A percentile compares a stretch with the other conserved stretches of the same genome.
Conservation (phyloP, 2,888 invertebrate species). For the Carabus problematicus region DNA sequence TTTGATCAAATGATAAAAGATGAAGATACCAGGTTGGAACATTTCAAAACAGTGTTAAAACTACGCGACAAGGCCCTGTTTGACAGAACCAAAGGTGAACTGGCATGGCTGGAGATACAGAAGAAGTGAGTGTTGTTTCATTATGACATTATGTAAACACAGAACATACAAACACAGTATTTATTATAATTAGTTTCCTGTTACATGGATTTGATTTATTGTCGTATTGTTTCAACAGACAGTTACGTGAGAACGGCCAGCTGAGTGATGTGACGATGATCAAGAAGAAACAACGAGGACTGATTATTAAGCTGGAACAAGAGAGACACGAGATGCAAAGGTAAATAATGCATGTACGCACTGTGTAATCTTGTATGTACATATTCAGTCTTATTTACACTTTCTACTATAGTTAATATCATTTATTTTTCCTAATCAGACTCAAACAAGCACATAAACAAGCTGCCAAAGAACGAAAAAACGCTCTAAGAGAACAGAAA, state of each 20-base stretch:
- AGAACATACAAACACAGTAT: too few species aligned
- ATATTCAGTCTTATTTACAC: not conserved
- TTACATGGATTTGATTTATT: slow-evolving; percentile 15
- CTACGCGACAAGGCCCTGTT: slow-evolving; percentile 71
- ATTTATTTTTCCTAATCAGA: slow-evolving; percentile 50
- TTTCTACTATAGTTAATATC: not conserved
- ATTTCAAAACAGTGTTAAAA: slow-evolving; percentile 70
- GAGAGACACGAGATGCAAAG: slow-evolving; percentile 73
- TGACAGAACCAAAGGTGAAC: slow-evolving; percentile 71
- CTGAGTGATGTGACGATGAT: slow-evolving; percentile 65
- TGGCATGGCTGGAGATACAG: slow-evolving; percentile 71
- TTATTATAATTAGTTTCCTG: not conserved
- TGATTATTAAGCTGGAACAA: slow-evolving; percentile 70
- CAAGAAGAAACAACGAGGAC: slow-evolving; percentile 72
- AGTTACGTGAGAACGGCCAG: slow-evolving; percentile 64
- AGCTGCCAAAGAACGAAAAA: slow-evolving; percentile 63
- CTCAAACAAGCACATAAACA: slow-evolving; percentile 64
- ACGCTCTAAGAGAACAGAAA: slow-evolving; percentile 62
- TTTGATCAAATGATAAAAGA: slow-evolving; percentile 71
- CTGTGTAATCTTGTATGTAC: slow-evolving; percentile 4
- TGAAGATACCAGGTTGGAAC: slow-evolving; percentile 71
- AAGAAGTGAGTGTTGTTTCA: slow-evolving; percentile 59
- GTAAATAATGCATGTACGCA: slow-evolving; percentile 52
- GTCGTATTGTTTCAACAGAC: slow-evolving; percentile 52
- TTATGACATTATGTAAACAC: not conserved